A percentile compares a stretch with the other conserved stretches of the same genome.
Conservation (phyloP, 2,113 vertebrate species). For the Eidolon helvum region DNA sequence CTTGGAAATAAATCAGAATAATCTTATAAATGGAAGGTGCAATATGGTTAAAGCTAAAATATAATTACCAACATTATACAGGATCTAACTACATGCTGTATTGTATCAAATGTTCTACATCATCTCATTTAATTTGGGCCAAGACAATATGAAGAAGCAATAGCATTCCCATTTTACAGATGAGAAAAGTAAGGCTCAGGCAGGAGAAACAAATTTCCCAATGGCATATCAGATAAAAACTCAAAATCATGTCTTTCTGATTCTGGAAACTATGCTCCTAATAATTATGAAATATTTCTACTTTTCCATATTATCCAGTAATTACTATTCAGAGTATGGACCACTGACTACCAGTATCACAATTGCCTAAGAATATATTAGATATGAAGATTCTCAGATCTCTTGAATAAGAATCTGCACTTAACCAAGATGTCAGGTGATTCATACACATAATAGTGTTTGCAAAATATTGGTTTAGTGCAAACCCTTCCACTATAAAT, state of each 20-base stretch:
- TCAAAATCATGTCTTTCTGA: neutral
- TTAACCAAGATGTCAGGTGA: neutral
- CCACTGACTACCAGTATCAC: neutral
- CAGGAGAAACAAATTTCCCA: neutral
- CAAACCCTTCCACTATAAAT: neutral
- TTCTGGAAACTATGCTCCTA: neutral
- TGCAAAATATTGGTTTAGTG: neutral
- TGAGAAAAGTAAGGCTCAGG: neutral
- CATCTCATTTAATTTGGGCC: neutral
- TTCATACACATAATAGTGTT: neutral
- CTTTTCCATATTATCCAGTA: neutral
- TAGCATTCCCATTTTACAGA: neutral
- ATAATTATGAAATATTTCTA: neutral
- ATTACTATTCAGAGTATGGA: neutral
- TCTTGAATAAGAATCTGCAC: neutral
- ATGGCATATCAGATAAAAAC: neutral
- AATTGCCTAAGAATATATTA: neutral
- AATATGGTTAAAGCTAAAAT: neutral
- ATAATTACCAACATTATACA: neutral
- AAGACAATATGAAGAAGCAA: neutral
- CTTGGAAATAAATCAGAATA: neutral
- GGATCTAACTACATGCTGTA: neutral
- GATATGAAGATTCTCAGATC: neutral
- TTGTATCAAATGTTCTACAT: neutral
- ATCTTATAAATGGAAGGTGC: neutral